Base-by-base conservation (phyloP, 2,113 vertebrate species). In the Cephalopholis sonnerati region DNA sequence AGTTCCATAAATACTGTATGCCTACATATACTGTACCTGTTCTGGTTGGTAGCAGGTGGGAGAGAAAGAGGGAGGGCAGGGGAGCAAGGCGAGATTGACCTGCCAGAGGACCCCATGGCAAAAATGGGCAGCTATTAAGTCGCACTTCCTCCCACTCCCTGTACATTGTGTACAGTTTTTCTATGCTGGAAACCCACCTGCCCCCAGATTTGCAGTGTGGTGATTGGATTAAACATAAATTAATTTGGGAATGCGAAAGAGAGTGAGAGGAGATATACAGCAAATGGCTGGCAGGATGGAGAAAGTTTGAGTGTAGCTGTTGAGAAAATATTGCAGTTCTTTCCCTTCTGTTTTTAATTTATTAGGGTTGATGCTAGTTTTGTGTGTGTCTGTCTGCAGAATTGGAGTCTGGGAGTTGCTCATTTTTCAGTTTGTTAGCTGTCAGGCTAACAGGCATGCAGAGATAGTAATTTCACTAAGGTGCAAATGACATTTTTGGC, bases 151-250 rank as follows among this genome's bases (percentile, higher is more conserved):
- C 36, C 48, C 24, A 61, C 20, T 46, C 20, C 5, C 44, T 68
- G 13, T 27, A 25, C 36, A 22, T 36, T 67, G 36, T 53, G 27
- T 71, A 13, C 2, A n/a, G 22, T 46, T 54, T 20, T 20, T 63
- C 48, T 24, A 5, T 22, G 22, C 12, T 25, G 61, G 12, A 55
- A 55, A 58, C 20, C 22, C 41, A 51, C 20, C 10, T 77, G 32
- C 16, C 22, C 9, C 10, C 48, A 27, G 1, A 32, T 50, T 64
- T 51, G 53, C 20, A 61, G 18, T 41, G 3, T 46, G 13, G 9
- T 72, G 24, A 41, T n/a, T 77, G 51, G 3, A 77, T 67, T 29
- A 25, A 71, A 51, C 7, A 48, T 32, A 41, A 77, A 61, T 68
- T 50, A 36, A 65, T 57, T 5, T 53, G 17, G 46, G 41, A 67